Percentiles rank a stretch among this genome's conserved stretches.
Evolutionary conservation across 2,113 vertebrate genomes (phyloP).

Genomic region (Tretioscincus oriximinensis): DNA sequence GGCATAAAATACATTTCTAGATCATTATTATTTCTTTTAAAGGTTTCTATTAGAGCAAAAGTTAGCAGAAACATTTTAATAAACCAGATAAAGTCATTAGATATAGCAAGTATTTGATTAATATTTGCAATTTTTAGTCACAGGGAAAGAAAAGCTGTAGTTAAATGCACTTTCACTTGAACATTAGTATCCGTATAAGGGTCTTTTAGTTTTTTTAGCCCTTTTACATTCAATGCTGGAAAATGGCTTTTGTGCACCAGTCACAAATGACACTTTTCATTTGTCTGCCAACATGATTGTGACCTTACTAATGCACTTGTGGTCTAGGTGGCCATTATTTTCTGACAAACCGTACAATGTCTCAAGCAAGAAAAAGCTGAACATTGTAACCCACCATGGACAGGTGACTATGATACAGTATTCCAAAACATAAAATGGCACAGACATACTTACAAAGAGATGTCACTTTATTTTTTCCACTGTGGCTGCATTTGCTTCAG

Average conservation of each 20-base stretch:
- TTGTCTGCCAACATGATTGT: slow-evolving; percentile 27
- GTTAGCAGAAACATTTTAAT: slow-evolving; percentile 18
- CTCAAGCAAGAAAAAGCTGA: slow-evolving; percentile 18
- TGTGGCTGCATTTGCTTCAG: neutral
- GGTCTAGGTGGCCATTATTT: neutral
- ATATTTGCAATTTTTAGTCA: slow-evolving; percentile 1
- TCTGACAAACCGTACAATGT: slow-evolving; percentile 26
- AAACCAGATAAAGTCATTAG: slow-evolving; percentile 18
- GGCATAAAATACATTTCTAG: slow-evolving; percentile 5
- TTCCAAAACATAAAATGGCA: neutral
- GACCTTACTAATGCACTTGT: slow-evolving; percentile 43
- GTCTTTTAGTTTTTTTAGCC: slow-evolving; percentile 18
- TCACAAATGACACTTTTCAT: slow-evolving; percentile 19
- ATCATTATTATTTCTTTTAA: neutral
- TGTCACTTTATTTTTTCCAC: neutral
- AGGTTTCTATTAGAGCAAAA: slow-evolving; percentile 32
- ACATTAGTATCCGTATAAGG: slow-evolving; percentile 18
- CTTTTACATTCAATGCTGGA: slow-evolving; percentile 35
- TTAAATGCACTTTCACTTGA: slow-evolving; percentile 17
- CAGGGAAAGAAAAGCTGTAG: slow-evolving; percentile 20
- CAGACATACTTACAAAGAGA: neutral
- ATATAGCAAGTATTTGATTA: neutral
- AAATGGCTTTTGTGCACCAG: slow-evolving; percentile 22
- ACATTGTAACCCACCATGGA: neutral
- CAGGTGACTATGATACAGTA: neutral